A percentile compares a stretch with the other conserved stretches of the same genome.
phyloP scores from a whole-genome alignment of 2,113 vertebrate genomes.

The Anser cygnoides region DNA sequence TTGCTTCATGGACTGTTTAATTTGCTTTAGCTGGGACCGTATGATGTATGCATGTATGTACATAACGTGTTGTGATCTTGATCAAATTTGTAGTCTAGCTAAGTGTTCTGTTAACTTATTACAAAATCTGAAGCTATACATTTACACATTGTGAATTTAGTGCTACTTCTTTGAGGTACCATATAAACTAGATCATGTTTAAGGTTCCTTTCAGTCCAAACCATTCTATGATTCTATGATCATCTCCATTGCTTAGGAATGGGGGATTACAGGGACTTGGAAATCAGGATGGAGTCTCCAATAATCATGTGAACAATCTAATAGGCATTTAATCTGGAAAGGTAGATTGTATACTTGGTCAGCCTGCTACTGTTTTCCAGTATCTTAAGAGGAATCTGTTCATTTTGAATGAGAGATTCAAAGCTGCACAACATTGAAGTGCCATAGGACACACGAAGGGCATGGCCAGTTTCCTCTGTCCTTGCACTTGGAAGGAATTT shows the following conservation, averaged over 20 bases:
- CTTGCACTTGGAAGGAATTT: background rate
- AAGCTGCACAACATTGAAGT: background rate
- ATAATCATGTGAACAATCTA: background rate
- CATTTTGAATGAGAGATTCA: background rate
- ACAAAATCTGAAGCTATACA: background rate
- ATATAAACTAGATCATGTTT: too few species aligned
- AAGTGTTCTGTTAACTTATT: background rate
- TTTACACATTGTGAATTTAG: background rate
- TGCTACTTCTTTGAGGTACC: background rate
- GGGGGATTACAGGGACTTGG: background rate
- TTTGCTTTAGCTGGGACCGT: background rate
- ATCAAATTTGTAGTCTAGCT: background rate
- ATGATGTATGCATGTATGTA: rapidly evolving
- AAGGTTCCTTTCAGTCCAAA: too few species aligned
- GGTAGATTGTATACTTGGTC: background rate
- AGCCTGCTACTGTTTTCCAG: background rate
- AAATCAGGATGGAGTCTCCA: background rate
- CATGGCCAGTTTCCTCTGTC: background rate
- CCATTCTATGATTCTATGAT: too few species aligned
- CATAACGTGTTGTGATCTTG: background rate
- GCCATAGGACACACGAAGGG: background rate
- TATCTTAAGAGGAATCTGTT: background rate
- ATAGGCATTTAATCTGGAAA: background rate
- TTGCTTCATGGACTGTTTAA: background rate
- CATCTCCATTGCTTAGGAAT: background rate